These are phyloP conservation scores for Periophthalmodon schlosseri DNA, from an alignment of 2,113 vertebrate species.

Conservation along the genomic window DNA sequence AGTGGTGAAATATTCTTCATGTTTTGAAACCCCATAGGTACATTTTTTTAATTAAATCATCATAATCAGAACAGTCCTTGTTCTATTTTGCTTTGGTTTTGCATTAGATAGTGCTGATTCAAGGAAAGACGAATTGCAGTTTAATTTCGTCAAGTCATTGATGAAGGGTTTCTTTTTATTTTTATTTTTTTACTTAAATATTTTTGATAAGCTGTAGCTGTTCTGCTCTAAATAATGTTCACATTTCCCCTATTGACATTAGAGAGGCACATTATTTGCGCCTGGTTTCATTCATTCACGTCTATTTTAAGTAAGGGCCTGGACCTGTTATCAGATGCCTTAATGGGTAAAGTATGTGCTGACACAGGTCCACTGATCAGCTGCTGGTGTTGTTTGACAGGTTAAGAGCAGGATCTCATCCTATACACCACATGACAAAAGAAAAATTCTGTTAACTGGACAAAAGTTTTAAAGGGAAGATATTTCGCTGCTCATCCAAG, in stretches of 20 bases:
- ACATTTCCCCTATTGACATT: background rate
- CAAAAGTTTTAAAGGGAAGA: too few relatives aligned
- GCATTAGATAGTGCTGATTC: background rate
- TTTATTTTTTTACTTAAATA: background rate
- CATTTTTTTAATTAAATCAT: too few relatives aligned
- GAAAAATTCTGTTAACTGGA: too few relatives aligned
- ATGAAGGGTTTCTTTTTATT: background rate
- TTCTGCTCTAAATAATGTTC: background rate
- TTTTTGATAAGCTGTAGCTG: background rate
- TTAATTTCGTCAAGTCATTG: too few relatives aligned
- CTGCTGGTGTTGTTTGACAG: constrained; percentile 1
- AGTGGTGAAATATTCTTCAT: background rate
- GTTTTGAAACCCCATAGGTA: too few relatives aligned
- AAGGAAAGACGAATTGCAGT: background rate
- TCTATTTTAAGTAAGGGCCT: constrained; percentile 21
- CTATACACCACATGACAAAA: too few relatives aligned
- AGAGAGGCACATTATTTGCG: background rate
- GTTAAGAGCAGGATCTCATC: background rate
- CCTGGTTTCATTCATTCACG: background rate
- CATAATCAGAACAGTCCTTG: background rate
- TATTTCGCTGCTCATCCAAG: too few relatives aligned
- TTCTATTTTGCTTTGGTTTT: background rate
- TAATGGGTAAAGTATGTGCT: constrained; percentile 1
- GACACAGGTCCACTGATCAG: background rate
- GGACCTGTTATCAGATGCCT: background rate